Base-by-base conservation (phyloP, 2,113 vertebrate genomes). In the Nettapus auritus region DNA sequence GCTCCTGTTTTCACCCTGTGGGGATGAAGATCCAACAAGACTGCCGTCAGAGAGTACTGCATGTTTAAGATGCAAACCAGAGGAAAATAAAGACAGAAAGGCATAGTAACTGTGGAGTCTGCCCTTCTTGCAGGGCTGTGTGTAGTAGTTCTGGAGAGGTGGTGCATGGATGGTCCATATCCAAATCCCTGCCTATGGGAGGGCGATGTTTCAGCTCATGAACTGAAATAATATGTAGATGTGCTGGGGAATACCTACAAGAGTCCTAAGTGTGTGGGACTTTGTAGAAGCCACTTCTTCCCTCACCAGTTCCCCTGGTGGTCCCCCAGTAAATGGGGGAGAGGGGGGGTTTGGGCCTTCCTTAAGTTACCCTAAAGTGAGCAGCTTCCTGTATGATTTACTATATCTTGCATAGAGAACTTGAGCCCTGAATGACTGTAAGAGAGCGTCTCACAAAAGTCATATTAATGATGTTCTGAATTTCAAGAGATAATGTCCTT, bases 111-210 rank as follows among this genome's bases (percentile, higher is more conserved):
- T 13, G 18, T 19, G 46, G 64, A 60, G 18, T 29, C 52, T 50
- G 38, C 34, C 59, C 15, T 73, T 44, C 38, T 14, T 42, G 66
- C 17, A 38, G 31, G 60, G 68, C 48, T 26, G 23, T 17, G 28
- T 14, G 74, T 9, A 59, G 11, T 33, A 53, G 44, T 6, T 28
- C 11, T 0, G 1, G 57, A 22, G 62, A 44, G 31, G 55, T 36
- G 25, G 8, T 2, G 2, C 6, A 17, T 8, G 14, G 50, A 25
- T 4, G 57, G 18, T 25, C 53, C 21, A 0, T 9, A 8, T 2
- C 42, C 23, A 14, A 53, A 48, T 28, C 28, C 7, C 1, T 38
- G 29, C 21, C 26, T 17, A 2, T 5, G 48, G 20, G 29, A 82
- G 9, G 31, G 22, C 29, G 31, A 33, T 21, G 4, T 26, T 46